Conservation (phyloP, 2,797 vertebrate species). For the Phataginus tricuspis region DNA sequence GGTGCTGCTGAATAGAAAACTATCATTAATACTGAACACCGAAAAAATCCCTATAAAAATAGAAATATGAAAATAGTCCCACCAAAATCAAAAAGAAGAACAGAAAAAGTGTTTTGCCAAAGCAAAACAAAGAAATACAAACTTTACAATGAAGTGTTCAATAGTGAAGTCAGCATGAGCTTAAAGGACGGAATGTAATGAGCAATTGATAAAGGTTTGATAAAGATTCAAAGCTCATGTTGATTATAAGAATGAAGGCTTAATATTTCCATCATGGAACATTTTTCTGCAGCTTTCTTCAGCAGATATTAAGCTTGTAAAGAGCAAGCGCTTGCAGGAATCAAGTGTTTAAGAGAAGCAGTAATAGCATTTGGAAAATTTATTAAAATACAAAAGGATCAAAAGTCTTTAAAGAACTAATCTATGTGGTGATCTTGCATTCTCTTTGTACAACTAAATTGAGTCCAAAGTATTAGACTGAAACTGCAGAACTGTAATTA, state of each 20-base stretch:
- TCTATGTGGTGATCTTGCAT: slow-evolving; percentile 77
- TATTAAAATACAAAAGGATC: slow-evolving; percentile 81
- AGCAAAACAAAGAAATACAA: slow-evolving; percentile 54
- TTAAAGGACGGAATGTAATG: slow-evolving; percentile 66
- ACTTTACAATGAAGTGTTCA: slow-evolving; percentile 52
- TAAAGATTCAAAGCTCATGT: slow-evolving; percentile 65
- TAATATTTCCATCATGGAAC: slow-evolving; percentile 70
- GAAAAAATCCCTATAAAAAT: background rate
- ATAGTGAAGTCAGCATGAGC: slow-evolving; percentile 58
- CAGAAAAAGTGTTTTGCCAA: slow-evolving; percentile 34
- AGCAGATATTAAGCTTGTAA: slow-evolving; percentile 74
- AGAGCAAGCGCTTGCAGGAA: slow-evolving; percentile 73
- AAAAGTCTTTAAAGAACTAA: slow-evolving; percentile 77
- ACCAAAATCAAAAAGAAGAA: slow-evolving; percentile 5
- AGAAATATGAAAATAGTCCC: background rate
- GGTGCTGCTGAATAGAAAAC: background rate
- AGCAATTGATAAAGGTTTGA: slow-evolving; percentile 68
- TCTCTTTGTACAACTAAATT: slow-evolving; percentile 81
- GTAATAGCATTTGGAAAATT: slow-evolving; percentile 80
- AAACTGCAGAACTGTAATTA: slow-evolving; percentile 73
- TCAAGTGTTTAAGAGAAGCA: slow-evolving; percentile 72
- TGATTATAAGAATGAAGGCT: slow-evolving; percentile 72
- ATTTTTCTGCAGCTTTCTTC: slow-evolving; percentile 64
- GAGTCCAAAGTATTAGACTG: slow-evolving; percentile 75
- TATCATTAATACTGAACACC: background rate